A percentile compares a stretch with the other conserved stretches of the same genome.
These are phyloP conservation scores for Rhinatrema bivittatum DNA, from an alignment of 2,797 vertebrate species.

Conservation along the genomic window DNA sequence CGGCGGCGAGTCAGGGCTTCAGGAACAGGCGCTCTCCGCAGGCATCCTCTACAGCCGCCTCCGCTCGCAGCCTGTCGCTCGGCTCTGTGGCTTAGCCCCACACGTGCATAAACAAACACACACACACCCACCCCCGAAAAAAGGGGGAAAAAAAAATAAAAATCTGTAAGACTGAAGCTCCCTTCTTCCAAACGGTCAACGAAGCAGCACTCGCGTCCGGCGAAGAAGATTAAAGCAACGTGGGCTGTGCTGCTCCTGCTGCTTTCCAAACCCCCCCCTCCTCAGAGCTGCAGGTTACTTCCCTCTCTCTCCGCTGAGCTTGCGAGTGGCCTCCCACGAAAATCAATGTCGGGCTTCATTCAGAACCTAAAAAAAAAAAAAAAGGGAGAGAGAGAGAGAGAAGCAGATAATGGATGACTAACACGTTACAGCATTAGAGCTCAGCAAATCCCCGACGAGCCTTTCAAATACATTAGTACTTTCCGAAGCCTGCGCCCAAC, in stretches of 20 bases:
- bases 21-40: slow-evolving; percentile 44
- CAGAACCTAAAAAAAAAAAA: slow-evolving; percentile 65
- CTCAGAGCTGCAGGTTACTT: slow-evolving; percentile 13
- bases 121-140: no score
- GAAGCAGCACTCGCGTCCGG: slow-evolving; percentile 18
- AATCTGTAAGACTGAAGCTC: slow-evolving; percentile 29
- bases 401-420: slow-evolving; percentile 57
- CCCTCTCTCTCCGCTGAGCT: slow-evolving; percentile 20
- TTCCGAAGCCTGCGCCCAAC: slow-evolving; percentile 35
- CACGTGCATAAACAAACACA: slow-evolving; percentile 12
- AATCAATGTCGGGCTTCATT: slow-evolving; percentile 47
- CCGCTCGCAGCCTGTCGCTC: neutral
- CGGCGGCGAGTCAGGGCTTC: slow-evolving; percentile 45
- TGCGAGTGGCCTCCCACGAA: slow-evolving; percentile 24
- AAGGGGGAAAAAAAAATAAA: no score
- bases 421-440: slow-evolving; percentile 41
- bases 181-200: no score
- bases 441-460: slow-evolving; percentile 44
- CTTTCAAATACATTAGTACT: slow-evolving; percentile 31
- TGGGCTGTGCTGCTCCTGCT: no score
- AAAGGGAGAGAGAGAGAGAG: no score
- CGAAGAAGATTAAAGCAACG: slow-evolving; percentile 16
- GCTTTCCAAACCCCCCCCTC: no score
- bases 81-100: slow-evolving; percentile 16
- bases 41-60: no score